Base-by-base conservation (phyloP, 2,797 vertebrate species). In the Phoebastria nigripes region DNA sequence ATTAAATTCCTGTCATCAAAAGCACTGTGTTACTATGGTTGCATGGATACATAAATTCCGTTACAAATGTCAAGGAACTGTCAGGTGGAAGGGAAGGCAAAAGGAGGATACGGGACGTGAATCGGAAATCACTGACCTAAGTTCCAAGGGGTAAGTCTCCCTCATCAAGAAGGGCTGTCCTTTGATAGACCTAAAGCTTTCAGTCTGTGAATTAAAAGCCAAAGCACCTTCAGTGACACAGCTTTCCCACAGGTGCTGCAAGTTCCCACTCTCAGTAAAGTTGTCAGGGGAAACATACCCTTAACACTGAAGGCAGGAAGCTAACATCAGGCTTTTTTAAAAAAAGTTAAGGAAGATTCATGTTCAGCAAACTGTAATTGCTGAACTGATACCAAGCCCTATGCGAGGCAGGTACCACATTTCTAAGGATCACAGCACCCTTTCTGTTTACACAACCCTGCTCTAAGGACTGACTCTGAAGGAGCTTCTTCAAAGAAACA, bases 21-120 rank as follows among this genome's bases (percentile, higher is more conserved):
- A 91, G 91, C 33, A 16, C n/a, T 6, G 33, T 20, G 73, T 95
- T 97, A 70, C 89, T 87, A 85, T 67, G 81, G 90, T 39, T 96
- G 93, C 87, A 37, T 2, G 42, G 93, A 54, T 63, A 84, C 42
- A 15, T 55, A 70, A 80, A 72, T 76, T 73, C 26, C 46, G 31
- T 83, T 82, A 72, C 61, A 65, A 66, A 11, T 51, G 19, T 46
- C 56, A 89, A 24, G 20, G 49, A 69, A 80, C 46, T 71, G n/a
- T 11, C 87, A 65, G 44, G 63, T 37, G 25, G n/a, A 66, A 19
- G 55, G 9, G 26, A 71, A 65, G 41, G 37, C 70, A n/a, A 51
- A n/a, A 25, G 9, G 4, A 33, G 21, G 37, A 14, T 6, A 33
- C 55, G 51, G 56, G 46, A 39, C 58, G 18, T 0, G 1, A 49